Evolutionary conservation across 2,113 vertebrate species (phyloP).

Genomic region (Desmodus rotundus): DNA sequence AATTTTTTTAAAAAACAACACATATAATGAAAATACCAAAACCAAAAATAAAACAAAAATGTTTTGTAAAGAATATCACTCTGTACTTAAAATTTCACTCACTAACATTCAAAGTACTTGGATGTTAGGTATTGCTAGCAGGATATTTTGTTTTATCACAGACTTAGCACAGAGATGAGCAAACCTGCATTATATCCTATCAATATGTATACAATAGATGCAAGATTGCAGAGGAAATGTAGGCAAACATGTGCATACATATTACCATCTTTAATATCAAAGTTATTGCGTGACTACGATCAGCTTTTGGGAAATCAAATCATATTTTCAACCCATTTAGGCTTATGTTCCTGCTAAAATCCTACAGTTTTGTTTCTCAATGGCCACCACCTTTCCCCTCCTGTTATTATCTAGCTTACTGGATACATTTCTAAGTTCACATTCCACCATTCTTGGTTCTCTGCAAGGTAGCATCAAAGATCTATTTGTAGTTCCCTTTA

Average conservation of each 20-base stretch:
- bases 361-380: background rate
- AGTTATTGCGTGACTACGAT: constrained; percentile 63
- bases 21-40: background rate
- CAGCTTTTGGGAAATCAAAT: constrained; percentile 42
- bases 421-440: background rate
- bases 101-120: background rate
- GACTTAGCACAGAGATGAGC: background rate
- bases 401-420: background rate
- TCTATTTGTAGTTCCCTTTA: background rate
- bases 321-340: constrained; percentile 13
- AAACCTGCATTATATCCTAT: background rate
- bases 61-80: background rate
- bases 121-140: background rate
- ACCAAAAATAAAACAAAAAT: background rate
- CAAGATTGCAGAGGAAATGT: constrained; percentile 37
- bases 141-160: constrained; percentile 5
- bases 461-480: background rate
- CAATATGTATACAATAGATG: constrained; percentile 47
- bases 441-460: background rate
- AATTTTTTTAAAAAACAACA: background rate
- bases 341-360: background rate
- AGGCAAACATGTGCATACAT: background rate
- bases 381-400: background rate
- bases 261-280: constrained; percentile 59
- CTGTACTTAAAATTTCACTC: background rate